A percentile compares a stretch with the other conserved stretches of the same genome.
Conservation (phyloP, 2,113 vertebrate species). For the Butorides virescens region DNA sequence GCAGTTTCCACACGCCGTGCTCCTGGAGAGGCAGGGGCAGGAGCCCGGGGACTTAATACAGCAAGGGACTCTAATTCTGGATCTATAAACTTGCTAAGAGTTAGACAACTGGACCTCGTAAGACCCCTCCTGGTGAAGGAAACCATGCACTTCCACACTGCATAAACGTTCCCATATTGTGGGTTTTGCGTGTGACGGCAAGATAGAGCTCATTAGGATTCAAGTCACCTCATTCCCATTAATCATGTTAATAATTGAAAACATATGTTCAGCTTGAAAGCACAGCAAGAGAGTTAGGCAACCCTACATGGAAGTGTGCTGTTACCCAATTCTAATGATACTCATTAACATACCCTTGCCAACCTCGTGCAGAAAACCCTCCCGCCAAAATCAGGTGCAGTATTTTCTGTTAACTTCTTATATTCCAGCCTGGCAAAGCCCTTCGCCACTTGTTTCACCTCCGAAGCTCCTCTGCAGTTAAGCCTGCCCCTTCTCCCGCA, state of each 20-base stretch:
- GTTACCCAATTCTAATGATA: not conserved
- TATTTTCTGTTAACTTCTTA: not conserved
- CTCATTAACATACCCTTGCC: conserved; percentile 22
- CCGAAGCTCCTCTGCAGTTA: not conserved
- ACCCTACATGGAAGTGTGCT: not conserved
- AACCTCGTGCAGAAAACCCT: not conserved
- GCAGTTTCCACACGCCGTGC: not conserved
- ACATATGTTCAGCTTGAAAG: conserved; percentile 66
- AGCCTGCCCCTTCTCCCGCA: not conserved
- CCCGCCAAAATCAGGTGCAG: not conserved
- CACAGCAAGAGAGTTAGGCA: conserved; percentile 48
- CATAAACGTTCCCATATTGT: not conserved
- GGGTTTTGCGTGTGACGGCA: not conserved
- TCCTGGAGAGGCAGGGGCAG: not conserved
- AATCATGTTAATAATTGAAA: conserved; percentile 67
- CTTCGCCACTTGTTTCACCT: not conserved
- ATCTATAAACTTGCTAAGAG: not conserved
- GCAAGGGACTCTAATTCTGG: not conserved
- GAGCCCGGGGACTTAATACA: not conserved
- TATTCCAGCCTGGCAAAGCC: not conserved
- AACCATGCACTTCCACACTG: not conserved
- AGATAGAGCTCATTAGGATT: conserved; percentile 39
- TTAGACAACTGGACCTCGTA: not conserved
- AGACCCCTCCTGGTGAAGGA: not conserved
- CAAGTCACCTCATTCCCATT: conserved; percentile 25